These are phyloP conservation scores for Grus americana DNA, from an alignment of 2,113 vertebrate species.

Conservation along the genomic window DNA sequence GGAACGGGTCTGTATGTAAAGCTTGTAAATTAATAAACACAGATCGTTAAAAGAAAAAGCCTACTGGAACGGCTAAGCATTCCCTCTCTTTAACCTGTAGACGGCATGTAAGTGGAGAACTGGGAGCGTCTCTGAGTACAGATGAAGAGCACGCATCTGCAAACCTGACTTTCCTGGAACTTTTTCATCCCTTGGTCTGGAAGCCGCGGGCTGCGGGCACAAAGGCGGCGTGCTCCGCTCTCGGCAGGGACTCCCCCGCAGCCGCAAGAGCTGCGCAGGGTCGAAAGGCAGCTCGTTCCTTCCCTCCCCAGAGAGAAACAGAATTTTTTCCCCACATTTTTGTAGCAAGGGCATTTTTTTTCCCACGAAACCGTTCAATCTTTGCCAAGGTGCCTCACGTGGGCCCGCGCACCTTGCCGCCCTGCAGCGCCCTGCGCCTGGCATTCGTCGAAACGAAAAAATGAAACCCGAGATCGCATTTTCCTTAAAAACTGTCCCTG, in stretches of 20 bases:
- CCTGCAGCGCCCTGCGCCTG: not conserved
- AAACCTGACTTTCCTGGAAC: not conserved
- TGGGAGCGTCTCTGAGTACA: not conserved
- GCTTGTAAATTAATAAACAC: not conserved
- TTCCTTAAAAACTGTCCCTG: not conserved
- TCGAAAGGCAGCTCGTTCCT: not conserved
- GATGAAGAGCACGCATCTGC: not conserved
- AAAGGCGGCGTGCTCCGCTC: not conserved
- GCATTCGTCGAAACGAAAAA: too few relatives aligned
- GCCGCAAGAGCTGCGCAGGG: not conserved
- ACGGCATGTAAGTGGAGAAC: not conserved
- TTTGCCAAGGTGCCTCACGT: accelerated
- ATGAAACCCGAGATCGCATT: not conserved
- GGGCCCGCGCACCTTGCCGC: not conserved
- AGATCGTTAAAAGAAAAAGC: not conserved
- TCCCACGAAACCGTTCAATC: accelerated
- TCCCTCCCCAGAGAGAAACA: not conserved
- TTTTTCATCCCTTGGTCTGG: not conserved
- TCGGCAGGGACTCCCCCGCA: not conserved
- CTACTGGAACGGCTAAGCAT: not conserved
- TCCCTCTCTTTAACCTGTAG: not conserved
- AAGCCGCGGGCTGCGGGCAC: not conserved
- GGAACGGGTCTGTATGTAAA: not conserved
- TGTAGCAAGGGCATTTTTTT: not conserved
- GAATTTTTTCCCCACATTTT: not conserved